Conservation (phyloP, 1,140 invertebrate species). For the Spodoptera frugiperda region DNA sequence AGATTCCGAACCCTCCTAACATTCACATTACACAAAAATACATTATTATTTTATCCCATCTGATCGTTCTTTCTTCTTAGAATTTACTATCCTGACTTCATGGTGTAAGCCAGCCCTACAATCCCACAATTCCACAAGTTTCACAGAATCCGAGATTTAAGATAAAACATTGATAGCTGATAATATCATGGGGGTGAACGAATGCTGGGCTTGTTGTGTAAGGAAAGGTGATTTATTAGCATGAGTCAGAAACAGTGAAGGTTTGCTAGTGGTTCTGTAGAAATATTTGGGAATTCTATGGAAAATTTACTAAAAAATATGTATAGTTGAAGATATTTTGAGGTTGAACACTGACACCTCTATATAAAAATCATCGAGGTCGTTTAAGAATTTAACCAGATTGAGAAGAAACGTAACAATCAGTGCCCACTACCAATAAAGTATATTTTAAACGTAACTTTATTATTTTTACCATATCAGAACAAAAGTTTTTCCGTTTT, state of each 20-base stretch:
- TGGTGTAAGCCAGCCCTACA: not conserved
- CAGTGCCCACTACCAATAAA: too few relatives aligned
- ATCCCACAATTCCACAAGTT: not conserved
- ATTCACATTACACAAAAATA: too few relatives aligned
- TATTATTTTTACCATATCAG: too few relatives aligned
- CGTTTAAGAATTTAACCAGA: too few relatives aligned
- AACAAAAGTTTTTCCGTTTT: too few relatives aligned
- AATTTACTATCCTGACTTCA: not conserved
- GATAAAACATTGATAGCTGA: conserved; percentile 26
- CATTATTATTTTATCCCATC: too few relatives aligned
- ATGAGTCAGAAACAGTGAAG: not conserved
- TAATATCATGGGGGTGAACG: conserved; percentile 32
- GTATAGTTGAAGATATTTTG: too few relatives aligned
- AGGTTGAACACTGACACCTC: too few relatives aligned
- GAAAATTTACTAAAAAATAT: not conserved
- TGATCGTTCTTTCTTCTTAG: not conserved
- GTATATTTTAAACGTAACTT: too few relatives aligned
- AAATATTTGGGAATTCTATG: not conserved
- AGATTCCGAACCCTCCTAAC: too few relatives aligned
- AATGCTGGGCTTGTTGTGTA: not conserved
- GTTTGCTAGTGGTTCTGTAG: not conserved
- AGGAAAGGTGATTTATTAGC: conserved; percentile 14
- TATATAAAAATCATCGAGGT: too few relatives aligned
- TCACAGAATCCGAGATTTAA: conserved; percentile 15
- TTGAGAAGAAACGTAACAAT: too few relatives aligned